A percentile compares a stretch with the other conserved stretches of the same genome.
Evolutionary conservation across 2,888 invertebrate species (phyloP).

Genomic region (Hanleya hanleyi): DNA sequence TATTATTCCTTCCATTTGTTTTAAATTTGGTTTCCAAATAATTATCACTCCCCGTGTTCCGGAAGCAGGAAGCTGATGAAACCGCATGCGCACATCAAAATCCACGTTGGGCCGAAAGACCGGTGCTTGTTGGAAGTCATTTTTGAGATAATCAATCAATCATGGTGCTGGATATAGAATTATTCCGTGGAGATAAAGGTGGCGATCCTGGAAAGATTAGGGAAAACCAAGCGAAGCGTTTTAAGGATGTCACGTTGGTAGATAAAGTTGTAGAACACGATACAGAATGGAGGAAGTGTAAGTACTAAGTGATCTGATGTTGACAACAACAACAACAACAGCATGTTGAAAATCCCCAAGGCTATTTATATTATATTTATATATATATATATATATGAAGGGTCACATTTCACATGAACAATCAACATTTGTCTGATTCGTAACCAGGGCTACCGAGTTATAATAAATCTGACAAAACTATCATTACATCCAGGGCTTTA

Average conservation of each 20-base stretch:
- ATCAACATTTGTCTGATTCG: no score
- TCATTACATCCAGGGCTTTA: no score
- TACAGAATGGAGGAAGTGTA: conserved; percentile 88
- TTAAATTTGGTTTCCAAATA: no score
- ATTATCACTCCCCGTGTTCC: no score
- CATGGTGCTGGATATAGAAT: conserved; percentile 98
- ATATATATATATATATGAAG: no score
- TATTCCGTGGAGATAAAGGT: conserved; percentile 97
- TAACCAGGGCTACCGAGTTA: no score
- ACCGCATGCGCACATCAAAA: neutral
- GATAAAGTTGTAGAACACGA: conserved; percentile 94
- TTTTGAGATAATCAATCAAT: conserved; percentile 25
- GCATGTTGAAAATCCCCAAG: neutral
- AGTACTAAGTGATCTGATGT: no score
- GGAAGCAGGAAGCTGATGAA: no score
- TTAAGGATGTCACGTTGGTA: conserved; percentile 92
- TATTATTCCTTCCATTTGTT: no score
- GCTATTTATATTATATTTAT: no score
- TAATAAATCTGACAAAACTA: no score
- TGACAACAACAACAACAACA: neutral
- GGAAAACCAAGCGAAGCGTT: conserved; percentile 93
- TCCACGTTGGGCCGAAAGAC: neutral
- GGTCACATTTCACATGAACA: no score
- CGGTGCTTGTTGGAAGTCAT: conserved; percentile 7
- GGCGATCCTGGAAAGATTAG: conserved; percentile 92